These are phyloP conservation scores for Limnephilus marmoratus DNA, from an alignment of 2,888 invertebrate species.

Conservation along the genomic window DNA sequence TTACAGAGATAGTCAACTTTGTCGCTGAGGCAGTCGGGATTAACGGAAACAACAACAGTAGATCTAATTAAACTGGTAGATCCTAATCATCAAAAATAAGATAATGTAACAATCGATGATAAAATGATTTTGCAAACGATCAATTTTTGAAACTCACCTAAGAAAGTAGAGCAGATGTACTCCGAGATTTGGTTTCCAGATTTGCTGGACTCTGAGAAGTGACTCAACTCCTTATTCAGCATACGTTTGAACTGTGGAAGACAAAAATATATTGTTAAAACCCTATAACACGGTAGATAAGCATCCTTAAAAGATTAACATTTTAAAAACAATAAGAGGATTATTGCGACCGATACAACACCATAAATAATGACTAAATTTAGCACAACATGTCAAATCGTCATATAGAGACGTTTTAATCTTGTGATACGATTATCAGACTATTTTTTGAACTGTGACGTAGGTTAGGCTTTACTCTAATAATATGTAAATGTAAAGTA, in stretches of 20 bases:
- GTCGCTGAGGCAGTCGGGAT: not conserved
- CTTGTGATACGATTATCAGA: not conserved
- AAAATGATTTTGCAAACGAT: no score
- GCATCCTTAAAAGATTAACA: not conserved
- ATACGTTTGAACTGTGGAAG: slow-evolving; percentile 96
- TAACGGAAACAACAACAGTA: not conserved
- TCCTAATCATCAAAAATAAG: not conserved
- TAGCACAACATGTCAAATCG: not conserved
- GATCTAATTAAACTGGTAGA: not conserved
- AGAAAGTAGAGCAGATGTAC: slow-evolving; percentile 99
- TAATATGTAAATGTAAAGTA: not conserved
- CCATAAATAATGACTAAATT: not conserved
- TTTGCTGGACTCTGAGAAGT: slow-evolving; percentile 99
- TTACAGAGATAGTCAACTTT: not conserved
- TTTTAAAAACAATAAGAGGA: not conserved
- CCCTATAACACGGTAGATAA: not conserved
- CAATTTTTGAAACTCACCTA: slow-evolving; percentile 85
- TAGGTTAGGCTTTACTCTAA: not conserved
- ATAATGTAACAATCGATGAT: no score
- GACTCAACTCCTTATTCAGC: slow-evolving; percentile 99
- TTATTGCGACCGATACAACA: not conserved
- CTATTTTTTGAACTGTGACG: not conserved
- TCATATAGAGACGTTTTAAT: not conserved
- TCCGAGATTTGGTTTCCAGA: slow-evolving; percentile 99
- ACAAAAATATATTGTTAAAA: slow-evolving; percentile 35